Percentiles rank a stretch among this genome's conserved stretches.
These are phyloP conservation scores for Campoplex capitator DNA, from an alignment of 2,888 invertebrate genomes.

Conservation along the genomic window DNA sequence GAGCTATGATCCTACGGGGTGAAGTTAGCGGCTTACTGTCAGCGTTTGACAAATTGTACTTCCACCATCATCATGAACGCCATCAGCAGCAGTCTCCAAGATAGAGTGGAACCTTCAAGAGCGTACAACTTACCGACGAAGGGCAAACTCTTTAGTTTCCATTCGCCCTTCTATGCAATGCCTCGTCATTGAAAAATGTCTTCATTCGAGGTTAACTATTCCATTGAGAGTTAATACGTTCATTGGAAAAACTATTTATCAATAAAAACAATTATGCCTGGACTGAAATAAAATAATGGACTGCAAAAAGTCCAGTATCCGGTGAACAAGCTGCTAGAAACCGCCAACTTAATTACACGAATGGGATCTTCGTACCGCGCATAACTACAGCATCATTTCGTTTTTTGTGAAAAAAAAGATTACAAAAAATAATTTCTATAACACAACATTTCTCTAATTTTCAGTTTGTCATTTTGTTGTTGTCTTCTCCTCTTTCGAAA, in stretches of 20 bases:
- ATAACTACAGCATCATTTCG: no score
- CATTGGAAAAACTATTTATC: neutral
- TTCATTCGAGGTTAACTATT: neutral
- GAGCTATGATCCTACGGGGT: constrained; percentile 75
- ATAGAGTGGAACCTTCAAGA: constrained; percentile 36
- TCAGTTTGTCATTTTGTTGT: no score
- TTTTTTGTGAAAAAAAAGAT: no score
- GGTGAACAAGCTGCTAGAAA: no score
- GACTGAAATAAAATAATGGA: no score
- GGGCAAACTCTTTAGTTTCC: constrained; percentile 64
- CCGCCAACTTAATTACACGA: no score
- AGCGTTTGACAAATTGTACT: constrained; percentile 79
- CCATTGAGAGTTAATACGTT: neutral
- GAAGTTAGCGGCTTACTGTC: constrained; percentile 79
- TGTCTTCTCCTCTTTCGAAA: no score
- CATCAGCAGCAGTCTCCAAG: constrained; percentile 37
- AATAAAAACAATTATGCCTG: neutral
- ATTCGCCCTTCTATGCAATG: neutral
- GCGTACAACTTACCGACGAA: constrained; percentile 49
- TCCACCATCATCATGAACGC: constrained; percentile 56
- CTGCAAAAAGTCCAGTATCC: no score
- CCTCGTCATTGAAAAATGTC: neutral
- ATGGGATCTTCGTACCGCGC: no score
- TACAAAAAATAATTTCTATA: no score
- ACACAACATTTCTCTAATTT: no score